Evolutionary conservation across 2,113 vertebrate species (phyloP), one percentile per base, ranked within the genome.

Genomic region (Rhadina sibilatrix): DNA sequence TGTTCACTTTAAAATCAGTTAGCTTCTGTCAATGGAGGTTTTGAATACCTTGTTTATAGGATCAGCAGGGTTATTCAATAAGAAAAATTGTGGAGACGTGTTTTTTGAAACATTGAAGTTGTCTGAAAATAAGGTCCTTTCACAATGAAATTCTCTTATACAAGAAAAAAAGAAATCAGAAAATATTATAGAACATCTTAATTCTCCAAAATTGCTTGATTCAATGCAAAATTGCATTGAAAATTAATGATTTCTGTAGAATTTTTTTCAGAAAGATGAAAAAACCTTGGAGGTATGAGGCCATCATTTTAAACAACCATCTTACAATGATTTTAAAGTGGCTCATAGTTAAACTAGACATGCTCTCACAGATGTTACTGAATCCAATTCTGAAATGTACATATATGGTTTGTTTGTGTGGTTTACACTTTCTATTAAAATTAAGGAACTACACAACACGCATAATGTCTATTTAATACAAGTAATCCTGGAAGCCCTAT

Each of bases 341-440:
- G 20, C 2, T 54, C 21, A 15, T 11, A 6, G 7, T 60, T 64
- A 42, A 71, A 53, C 14, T 19, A 72, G 30, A 14, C 8, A 12
- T 17, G 3, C 0, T 56, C 0, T 86, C 49, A 65, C 16, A 61
- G 13, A 38, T 2, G 49, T 54, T 56, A n/a, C 4, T 2, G 2
- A 74, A 53, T 54, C 6, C 6, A 46, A n/a, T 31, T 53, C 47
- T 87, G 15, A 9, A 57, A 78, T 74, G 1, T 12, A n/a, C 0
- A 4, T 10, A 40, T 8, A 2, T 37, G 7, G 3, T 23, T 33
- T 35, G 15, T 12, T n/a, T 63, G 12, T 20, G 4, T 18, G 1
- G 38, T 85, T 80, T n/a, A 65, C 1, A n/a, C 31, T 54, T 74
- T 46, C 6, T 38, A 6, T 74, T 54, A 38, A 57, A 87, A 66